Conservation (phyloP, 2,113 vertebrate genomes). For the Drymodes brunneopygia region DNA sequence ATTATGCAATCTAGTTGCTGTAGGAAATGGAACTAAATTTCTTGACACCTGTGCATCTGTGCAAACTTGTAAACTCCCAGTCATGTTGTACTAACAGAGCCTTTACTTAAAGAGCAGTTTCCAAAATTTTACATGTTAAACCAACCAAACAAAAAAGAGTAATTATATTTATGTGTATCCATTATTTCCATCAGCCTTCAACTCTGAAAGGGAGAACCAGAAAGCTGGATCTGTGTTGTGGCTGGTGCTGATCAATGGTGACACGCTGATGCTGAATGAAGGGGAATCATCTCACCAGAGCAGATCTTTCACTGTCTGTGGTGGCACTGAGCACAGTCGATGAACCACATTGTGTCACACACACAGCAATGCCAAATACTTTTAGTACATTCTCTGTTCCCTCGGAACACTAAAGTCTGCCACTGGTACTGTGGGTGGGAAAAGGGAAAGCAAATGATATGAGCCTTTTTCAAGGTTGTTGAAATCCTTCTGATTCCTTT, state of each 20-base stretch:
- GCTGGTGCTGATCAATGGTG: not conserved
- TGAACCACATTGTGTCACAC: not conserved
- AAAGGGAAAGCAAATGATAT: not conserved
- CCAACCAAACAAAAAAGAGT: not conserved
- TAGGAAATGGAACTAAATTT: not conserved
- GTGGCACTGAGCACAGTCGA: not conserved
- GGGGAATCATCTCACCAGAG: not conserved
- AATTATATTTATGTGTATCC: not conserved
- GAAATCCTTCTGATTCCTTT: constrained; percentile 4
- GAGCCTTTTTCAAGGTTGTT: constrained; percentile 4
- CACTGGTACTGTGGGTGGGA: not conserved
- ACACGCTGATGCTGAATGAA: not conserved
- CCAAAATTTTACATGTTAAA: not conserved
- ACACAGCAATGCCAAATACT: not conserved
- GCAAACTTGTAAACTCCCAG: not conserved
- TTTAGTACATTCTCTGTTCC: not conserved
- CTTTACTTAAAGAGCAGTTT: not conserved
- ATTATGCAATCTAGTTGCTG: not conserved
- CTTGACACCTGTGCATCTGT: not conserved
- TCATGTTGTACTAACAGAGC: not conserved
- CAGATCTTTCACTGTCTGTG: not conserved
- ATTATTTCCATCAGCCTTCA: not conserved
- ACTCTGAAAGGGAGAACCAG: not conserved
- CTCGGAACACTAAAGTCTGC: constrained; percentile 8
- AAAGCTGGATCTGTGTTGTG: not conserved